These are phyloP conservation scores for Centropus unirufus DNA, from an alignment of 2,113 vertebrate genomes.

Conservation along the genomic window DNA sequence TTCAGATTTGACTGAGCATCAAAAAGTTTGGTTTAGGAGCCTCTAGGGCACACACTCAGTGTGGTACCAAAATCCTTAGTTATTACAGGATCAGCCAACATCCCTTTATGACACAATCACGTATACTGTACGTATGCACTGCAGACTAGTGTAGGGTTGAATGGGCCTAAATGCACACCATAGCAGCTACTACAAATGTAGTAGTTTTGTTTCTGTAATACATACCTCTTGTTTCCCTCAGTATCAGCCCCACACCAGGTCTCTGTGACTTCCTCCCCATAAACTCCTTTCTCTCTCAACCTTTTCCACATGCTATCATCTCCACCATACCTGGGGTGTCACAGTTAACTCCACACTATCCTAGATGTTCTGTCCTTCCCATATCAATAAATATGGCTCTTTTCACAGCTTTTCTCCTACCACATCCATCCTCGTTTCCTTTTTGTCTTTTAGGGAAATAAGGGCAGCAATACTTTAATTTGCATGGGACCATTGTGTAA, in stretches of 20 bases:
- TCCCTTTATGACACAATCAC: neutral
- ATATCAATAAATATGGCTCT: neutral
- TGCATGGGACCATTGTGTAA: neutral
- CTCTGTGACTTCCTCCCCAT: neutral
- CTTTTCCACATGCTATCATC: neutral
- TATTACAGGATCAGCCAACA: neutral
- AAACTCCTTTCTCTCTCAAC: neutral
- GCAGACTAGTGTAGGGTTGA: neutral
- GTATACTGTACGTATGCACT: accelerated
- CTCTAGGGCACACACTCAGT: neutral
- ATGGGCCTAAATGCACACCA: neutral
- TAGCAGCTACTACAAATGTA: neutral
- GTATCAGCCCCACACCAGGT: neutral
- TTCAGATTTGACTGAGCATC: constrained; percentile 19
- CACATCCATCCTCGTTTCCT: neutral
- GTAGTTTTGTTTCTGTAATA: neutral
- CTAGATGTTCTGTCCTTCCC: neutral
- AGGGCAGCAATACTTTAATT: neutral
- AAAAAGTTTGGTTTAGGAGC: neutral
- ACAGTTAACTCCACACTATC: neutral
- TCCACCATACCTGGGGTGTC: accelerated
- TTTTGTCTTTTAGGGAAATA: constrained; percentile 7
- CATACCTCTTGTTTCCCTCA: neutral
- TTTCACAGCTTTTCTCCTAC: neutral
- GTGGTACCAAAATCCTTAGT: neutral